Conservation (phyloP, 2,113 vertebrate species). For the Cygnus buccinator region DNA sequence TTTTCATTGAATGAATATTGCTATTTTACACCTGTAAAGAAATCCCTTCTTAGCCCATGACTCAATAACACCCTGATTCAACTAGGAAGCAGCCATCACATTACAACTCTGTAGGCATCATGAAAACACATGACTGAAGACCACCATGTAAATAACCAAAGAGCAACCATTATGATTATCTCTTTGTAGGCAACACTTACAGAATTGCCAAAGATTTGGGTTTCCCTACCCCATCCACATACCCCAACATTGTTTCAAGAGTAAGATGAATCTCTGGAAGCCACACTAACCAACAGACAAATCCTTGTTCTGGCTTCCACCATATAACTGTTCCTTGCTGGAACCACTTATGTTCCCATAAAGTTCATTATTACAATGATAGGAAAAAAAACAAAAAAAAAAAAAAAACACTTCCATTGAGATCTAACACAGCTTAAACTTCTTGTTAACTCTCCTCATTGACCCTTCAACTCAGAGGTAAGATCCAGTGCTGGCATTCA, state of each 20-base stretch:
- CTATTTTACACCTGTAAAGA: neutral
- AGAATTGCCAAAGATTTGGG: neutral
- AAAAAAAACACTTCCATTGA: neutral
- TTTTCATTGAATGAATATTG: neutral
- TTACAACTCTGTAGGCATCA: neutral
- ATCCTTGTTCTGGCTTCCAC: fast-evolving
- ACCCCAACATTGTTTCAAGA: neutral
- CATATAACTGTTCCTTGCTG: neutral
- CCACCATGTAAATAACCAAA: neutral
- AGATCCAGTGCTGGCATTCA: no score
- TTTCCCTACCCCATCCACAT: neutral
- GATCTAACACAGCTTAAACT: neutral
- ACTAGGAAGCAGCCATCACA: neutral
- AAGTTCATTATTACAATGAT: neutral
- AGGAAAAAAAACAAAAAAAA: neutral
- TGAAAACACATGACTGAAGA: neutral
- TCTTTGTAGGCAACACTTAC: no score
- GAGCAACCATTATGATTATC: neutral
- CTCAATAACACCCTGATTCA: neutral
- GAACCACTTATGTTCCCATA: neutral
- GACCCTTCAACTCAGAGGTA: neutral
- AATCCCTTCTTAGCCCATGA: neutral
- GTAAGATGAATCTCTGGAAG: neutral
- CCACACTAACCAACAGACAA: neutral
- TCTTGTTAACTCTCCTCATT: neutral